phyloP scores from a whole-genome alignment of 2,888 invertebrate species.

The Ophioninae sp. region DNA sequence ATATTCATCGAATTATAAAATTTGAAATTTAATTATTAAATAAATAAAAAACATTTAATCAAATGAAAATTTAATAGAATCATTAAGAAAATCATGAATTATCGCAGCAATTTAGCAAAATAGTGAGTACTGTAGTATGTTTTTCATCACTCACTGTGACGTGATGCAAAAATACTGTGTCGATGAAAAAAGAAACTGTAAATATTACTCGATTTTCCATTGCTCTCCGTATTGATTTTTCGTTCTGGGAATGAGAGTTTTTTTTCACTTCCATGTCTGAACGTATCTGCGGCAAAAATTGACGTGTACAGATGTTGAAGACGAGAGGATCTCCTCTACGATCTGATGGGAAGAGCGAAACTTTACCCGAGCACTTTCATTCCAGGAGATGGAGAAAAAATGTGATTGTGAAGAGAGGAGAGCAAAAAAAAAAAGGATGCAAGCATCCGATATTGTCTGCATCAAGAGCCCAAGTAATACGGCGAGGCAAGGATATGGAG shows the following conservation, averaged over 20 bases:
- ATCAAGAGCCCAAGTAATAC: constrained; percentile 26
- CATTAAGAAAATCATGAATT: no score
- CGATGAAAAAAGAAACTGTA: no score
- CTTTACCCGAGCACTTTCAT: not conserved
- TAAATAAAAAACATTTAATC: no score
- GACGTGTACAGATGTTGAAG: not conserved
- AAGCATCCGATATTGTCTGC: constrained; percentile 13
- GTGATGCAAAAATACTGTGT: no score
- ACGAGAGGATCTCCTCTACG: not conserved
- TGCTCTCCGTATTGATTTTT: not conserved
- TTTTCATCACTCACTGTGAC: no score
- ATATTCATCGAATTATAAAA: no score
- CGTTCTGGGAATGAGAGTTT: not conserved
- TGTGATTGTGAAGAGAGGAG: constrained; percentile 2
- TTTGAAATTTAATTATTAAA: no score
- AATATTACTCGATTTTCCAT: no score
- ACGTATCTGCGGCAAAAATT: no score
- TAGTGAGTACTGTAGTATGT: no score
- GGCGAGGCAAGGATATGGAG: constrained; percentile 9
- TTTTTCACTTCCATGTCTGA: not conserved
- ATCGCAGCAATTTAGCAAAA: no score
- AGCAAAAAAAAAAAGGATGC: constrained; percentile 1
- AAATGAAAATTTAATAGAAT: no score
- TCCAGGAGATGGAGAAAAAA: constrained; percentile 1
- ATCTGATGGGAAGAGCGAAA: not conserved